Evolutionary conservation across 2,113 vertebrate genomes (phyloP), one percentile per base, ranked within the genome.

Genomic region (Nibea albiflora): DNA sequence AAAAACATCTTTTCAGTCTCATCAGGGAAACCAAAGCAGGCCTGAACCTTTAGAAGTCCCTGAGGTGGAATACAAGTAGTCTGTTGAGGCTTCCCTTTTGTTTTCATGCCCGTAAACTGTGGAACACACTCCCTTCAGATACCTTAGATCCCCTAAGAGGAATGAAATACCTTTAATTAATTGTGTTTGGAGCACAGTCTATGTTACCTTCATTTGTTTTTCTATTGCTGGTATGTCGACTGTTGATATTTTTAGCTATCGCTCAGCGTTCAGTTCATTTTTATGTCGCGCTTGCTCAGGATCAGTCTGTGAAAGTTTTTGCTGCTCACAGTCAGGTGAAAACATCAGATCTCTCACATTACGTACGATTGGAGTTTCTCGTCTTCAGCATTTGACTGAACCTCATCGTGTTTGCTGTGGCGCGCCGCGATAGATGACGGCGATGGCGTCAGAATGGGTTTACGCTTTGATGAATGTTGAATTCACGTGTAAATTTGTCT

Each of bases 401-500:
- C 56, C 44, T 0, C 5, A 39, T 1, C 12, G 8, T 14, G 53
- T 63, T 54, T 68, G 7, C 62, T 60, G 53, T 4, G 1, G 10
- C 46, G 22, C 35, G 8, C 56, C 4, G 1, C 44, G 64, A 74
- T 20, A 42, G 39, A 73, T 35, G 31, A 28, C 22, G 5, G 11
- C 61, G 47, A 46, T 26, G 66, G 62, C n/a, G 22, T 69, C 44
- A 60, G 2, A 52, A 5, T 0, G 9, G 28, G 14, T 67, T 73
- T 4, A 5, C 16, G 39, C 58, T 50, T 31, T 17, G 14, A 83
- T 24, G 52, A 52, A 60, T 60, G 44, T 2, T 0, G 11, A 39
- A 67, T 61, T 81, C 16, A 82, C 53, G 65, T 73, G 61, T 28
- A 67, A 69, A 83, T 75, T 12, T 0, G 22, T 56, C 31, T 14